A percentile compares a stretch with the other conserved stretches of the same genome.
These are phyloP conservation scores for Antennarius striatus DNA, from an alignment of 2,113 vertebrate species.

Conservation along the genomic window DNA sequence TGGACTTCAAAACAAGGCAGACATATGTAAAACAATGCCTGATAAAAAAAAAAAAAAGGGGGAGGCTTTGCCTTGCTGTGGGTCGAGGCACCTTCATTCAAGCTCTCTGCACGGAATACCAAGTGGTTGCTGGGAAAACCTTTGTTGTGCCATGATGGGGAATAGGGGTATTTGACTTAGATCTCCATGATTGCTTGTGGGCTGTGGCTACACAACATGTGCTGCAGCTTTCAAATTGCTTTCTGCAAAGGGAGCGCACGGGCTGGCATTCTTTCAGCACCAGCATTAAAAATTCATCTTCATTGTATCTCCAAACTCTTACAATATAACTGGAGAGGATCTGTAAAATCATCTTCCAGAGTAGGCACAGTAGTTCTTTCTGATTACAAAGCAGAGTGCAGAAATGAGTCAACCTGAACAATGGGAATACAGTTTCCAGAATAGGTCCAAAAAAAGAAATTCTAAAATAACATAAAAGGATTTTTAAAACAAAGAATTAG, in stretches of 20 bases:
- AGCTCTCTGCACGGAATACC: constrained; percentile 70
- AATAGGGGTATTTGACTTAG: constrained; percentile 80
- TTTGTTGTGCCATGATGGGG: constrained; percentile 73
- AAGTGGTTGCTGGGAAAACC: constrained; percentile 75
- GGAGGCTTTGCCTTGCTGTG: constrained; percentile 42
- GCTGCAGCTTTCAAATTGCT: constrained; percentile 31
- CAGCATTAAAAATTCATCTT: constrained; percentile 32
- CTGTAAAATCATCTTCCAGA: not conserved
- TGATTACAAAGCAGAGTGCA: too few relatives aligned
- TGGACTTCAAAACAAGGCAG: constrained; percentile 69
- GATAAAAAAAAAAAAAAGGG: constrained; percentile 33
- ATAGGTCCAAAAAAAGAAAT: too few relatives aligned
- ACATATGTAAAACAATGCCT: constrained; percentile 67
- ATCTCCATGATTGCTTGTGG: constrained; percentile 68
- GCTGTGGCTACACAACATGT: constrained; percentile 56
- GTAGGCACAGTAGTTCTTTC: not conserved
- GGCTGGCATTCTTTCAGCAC: constrained; percentile 25
- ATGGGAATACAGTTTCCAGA: too few relatives aligned
- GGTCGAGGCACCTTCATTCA: constrained; percentile 58
- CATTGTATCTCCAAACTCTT: not conserved
- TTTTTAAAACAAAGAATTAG: too few relatives aligned
- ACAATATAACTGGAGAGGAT: not conserved
- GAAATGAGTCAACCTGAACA: too few relatives aligned
- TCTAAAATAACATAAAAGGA: too few relatives aligned
- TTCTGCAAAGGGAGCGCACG: constrained; percentile 36